Base-by-base conservation (phyloP, 2,113 vertebrate genomes). In the Psilopogon haemacephalus region DNA sequence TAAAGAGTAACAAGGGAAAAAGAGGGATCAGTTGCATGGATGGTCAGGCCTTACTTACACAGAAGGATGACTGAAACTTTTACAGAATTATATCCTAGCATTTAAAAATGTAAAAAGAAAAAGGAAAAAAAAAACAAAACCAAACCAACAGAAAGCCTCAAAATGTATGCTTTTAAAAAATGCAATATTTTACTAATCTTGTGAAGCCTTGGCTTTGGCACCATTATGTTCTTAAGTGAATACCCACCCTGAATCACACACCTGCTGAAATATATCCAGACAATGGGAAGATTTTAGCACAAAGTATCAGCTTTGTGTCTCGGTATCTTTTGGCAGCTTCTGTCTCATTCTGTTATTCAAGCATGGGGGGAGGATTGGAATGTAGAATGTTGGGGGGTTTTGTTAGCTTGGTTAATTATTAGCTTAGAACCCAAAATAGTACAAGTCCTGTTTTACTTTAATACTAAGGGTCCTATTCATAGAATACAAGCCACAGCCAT, bases 401-500 rank as follows among this genome's bases (percentile, higher is more conserved):
- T 71, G 96, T 94, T 92, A 37, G 78, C 89, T 95, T 91, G 94
- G 89, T 96, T 97, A 96, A 97, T 97, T 97, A 97, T 94, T 96
- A 94, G 96, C 90, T 95, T 93, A 83, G 87, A 93, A 94, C 92
- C 86, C 90, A 93, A 97, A 97, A 96, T 95, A 97, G 76, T 40
- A 2, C 81, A 71, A 95, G 84, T 91, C 85, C 85, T 69, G 87
- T 78, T 94, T 95, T 94, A 80, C 96, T 95, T 95, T 78, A 89
- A 86, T 69, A 86, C 85, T 88, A 86, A 95, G 73, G 73, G 80
- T 86, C 90, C 93, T 70, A 21, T 94, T 93, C 86, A 91, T 81
- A 95, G 94, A 90, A 76, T 30, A 12, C 46, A 89, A 84, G 73
- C 83, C 71, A 80, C 59, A 93, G 84, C 83, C 74, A 76, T 76